Evolutionary conservation across 2,113 vertebrate genomes (phyloP).

Genomic region (Coracopsis vasa): DNA sequence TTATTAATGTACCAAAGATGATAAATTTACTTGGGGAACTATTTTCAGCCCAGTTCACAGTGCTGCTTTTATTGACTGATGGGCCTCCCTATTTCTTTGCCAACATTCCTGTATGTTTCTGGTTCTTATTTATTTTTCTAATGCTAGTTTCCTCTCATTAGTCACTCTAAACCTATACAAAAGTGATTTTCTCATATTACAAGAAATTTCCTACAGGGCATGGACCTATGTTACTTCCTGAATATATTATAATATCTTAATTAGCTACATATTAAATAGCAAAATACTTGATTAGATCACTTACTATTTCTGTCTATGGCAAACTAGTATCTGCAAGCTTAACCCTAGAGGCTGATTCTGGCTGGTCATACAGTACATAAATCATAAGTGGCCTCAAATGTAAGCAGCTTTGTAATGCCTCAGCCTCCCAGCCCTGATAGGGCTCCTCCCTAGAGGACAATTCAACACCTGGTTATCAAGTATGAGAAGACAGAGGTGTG

Average conservation of each 20-base stretch:
- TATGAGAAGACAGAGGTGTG: not conserved
- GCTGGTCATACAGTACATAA: not conserved
- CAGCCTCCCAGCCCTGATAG: not conserved
- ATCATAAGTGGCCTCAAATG: not conserved
- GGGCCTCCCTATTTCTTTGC: constrained; percentile 5
- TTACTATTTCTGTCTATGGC: not conserved
- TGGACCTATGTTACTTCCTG: constrained; percentile 1
- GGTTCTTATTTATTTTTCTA: constrained; percentile 40
- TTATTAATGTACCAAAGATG: not conserved
- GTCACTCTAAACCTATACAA: constrained; percentile 3
- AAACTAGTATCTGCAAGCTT: not conserved
- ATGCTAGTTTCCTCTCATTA: constrained; percentile 24
- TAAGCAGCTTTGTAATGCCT: not conserved
- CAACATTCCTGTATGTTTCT: constrained; percentile 29
- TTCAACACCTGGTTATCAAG: not conserved
- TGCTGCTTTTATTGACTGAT: constrained; percentile 13
- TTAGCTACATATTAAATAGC: not conserved
- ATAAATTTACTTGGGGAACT: constrained; percentile 34
- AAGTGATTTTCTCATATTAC: constrained; percentile 14
- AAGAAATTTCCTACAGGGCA: not conserved
- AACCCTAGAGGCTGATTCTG: constrained; percentile 4
- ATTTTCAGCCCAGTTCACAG: constrained; percentile 20
- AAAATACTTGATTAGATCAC: constrained; percentile 34
- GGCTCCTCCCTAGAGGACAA: not conserved
- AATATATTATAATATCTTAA: constrained; percentile 4